Percentiles rank a stretch among this genome's conserved stretches.
Evolutionary conservation across 2,888 invertebrate species (phyloP).

Genomic region (Pteria penguin): DNA sequence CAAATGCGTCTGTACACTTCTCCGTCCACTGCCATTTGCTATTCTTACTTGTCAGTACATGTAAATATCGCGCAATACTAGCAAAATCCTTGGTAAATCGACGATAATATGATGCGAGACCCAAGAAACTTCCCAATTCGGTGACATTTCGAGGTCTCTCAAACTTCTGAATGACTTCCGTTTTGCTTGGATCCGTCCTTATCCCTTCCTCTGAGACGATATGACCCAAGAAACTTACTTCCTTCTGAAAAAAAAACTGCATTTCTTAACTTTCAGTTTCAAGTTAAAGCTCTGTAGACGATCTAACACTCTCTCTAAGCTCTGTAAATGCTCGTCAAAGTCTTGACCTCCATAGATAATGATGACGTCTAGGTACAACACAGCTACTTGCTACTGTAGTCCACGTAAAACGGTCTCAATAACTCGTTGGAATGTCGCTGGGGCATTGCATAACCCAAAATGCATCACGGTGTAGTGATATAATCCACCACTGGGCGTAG

Average conservation of each 20-base stretch:
- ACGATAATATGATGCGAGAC: conserved; percentile 42
- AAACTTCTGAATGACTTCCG: conserved; percentile 27
- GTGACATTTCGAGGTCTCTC: conserved; percentile 31
- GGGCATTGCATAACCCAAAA: no score
- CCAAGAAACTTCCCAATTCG: conserved; percentile 33
- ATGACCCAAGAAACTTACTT: no score
- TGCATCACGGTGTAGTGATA: no score
- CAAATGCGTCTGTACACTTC: conserved; percentile 33
- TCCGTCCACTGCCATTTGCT: conserved; percentile 38
- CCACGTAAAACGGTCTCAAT: no score
- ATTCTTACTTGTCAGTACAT: conserved; percentile 35
- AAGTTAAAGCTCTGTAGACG: conserved; percentile 40
- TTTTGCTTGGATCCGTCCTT: no score
- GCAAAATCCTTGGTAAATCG: no score
- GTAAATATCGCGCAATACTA: conserved; percentile 33
- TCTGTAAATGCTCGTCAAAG: conserved; percentile 44
- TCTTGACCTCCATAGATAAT: conserved; percentile 39
- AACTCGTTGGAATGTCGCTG: no score
- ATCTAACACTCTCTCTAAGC: conserved; percentile 41
- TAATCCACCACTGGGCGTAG: conserved; percentile 4
- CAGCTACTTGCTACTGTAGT: conserved; percentile 47
- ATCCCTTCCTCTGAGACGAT: no score
- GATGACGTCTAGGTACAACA: conserved; percentile 56
- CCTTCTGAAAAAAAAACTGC: conserved; percentile 25
- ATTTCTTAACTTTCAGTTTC: conserved; percentile 45